Evolutionary conservation across 2,888 invertebrate genomes (phyloP).

Genomic region (Chrysomela aeneicollis): DNA sequence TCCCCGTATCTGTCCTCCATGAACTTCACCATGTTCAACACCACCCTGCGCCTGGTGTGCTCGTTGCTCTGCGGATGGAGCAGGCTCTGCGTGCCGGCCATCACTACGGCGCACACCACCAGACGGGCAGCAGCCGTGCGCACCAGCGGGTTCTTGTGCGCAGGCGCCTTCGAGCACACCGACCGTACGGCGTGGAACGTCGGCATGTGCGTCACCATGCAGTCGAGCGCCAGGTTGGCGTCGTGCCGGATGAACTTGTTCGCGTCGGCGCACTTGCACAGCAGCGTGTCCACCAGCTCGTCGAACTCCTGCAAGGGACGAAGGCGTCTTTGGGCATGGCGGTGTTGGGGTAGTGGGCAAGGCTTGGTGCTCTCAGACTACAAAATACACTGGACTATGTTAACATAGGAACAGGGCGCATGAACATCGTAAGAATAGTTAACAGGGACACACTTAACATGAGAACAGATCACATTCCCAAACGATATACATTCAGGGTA

Average conservation of each 20-base stretch:
- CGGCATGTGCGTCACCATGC: conserved; percentile 72
- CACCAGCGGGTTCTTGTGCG: conserved; percentile 74
- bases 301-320: conserved; percentile 73
- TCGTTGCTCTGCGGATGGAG: conserved; percentile 66
- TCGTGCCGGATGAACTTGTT: conserved; percentile 79
- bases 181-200: conserved; percentile 65
- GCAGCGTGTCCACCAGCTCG: conserved; percentile 70
- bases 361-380: too few species aligned
- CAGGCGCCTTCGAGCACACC: conserved; percentile 60
- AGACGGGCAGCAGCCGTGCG: conserved; percentile 72
- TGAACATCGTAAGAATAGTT: too few species aligned
- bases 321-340: too few species aligned
- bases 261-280: conserved; percentile 76
- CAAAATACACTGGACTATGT: too few species aligned
- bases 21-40: conserved; percentile 63
- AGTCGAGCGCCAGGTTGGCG: conserved; percentile 74
- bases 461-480: too few species aligned
- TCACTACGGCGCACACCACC: conserved; percentile 70
- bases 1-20: conserved; percentile 66
- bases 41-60: conserved; percentile 62
- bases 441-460: too few species aligned
- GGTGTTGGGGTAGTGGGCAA: too few species aligned
- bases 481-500: too few species aligned
- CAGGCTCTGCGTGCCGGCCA: conserved; percentile 68
- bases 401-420: too few species aligned